These are phyloP conservation scores for Balanococcus diminutus DNA, from an alignment of 2,888 invertebrate genomes.

Conservation along the genomic window DNA sequence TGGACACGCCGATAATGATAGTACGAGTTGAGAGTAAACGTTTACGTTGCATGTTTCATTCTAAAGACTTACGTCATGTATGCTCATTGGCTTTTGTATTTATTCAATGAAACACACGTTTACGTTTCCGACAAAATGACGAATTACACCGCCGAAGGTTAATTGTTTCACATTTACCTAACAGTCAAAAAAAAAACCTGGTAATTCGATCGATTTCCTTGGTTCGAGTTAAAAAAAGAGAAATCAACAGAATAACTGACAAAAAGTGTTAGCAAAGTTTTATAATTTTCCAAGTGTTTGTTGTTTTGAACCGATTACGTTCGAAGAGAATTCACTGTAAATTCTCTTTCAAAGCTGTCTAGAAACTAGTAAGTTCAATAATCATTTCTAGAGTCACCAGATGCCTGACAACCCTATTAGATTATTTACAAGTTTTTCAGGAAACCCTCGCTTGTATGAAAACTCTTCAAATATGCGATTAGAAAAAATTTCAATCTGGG, in stretches of 20 bases:
- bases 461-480: neutral
- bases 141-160: conserved; percentile 3
- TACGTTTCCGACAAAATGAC: conserved; percentile 5
- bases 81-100: neutral
- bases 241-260: no score
- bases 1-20: neutral
- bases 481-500: neutral
- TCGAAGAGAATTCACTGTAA: no score
- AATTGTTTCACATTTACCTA: neutral
- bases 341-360: no score
- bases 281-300: no score
- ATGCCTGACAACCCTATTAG: neutral
- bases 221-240: no score
- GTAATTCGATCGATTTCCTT: neutral
- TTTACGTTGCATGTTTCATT: neutral
- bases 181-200: neutral
- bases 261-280: no score
- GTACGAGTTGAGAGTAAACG: neutral
- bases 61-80: neutral
- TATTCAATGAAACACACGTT: conserved; percentile 12
- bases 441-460: neutral
- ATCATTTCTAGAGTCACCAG: no score
- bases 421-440: neutral
- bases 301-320: no score
- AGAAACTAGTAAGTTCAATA: no score